phyloP scores from a whole-genome alignment of 2,797 vertebrate species.

The Kryptolebias ocellatus region DNA sequence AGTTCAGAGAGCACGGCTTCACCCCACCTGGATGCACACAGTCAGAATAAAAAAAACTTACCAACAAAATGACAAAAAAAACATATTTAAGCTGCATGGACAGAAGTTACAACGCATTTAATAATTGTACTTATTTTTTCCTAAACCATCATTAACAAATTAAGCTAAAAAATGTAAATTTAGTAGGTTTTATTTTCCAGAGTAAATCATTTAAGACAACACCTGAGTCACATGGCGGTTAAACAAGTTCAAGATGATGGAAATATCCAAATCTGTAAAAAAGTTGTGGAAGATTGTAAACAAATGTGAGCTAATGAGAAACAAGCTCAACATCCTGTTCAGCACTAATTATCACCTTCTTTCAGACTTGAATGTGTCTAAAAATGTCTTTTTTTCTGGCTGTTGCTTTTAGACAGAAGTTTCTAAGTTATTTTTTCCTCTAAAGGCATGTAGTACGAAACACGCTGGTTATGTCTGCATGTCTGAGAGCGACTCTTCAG shows the following conservation, averaged over 20 bases:
- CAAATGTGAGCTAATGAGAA: neutral
- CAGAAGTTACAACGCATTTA: too few species aligned
- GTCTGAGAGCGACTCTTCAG: neutral
- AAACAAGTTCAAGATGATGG: neutral
- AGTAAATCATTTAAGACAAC: too few species aligned
- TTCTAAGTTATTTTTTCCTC: neutral
- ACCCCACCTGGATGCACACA: slow-evolving; percentile 86
- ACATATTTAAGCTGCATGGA: neutral
- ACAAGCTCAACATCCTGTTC: neutral
- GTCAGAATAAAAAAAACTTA: slow-evolving; percentile 1
- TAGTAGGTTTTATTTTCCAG: too few species aligned
- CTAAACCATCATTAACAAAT: too few species aligned
- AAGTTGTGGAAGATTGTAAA: neutral
- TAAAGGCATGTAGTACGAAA: neutral
- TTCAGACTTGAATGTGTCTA: too few species aligned
- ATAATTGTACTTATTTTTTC: too few species aligned
- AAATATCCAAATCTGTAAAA: neutral
- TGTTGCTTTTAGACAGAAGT: too few species aligned
- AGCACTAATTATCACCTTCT: too few species aligned
- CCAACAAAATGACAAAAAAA: neutral
- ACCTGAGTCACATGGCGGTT: too few species aligned
- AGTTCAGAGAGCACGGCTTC: slow-evolving; percentile 96
- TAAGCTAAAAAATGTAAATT: too few species aligned
- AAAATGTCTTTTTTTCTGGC: too few species aligned
- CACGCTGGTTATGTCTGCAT: neutral